Evolutionary conservation across 2,113 vertebrate species (phyloP).

Genomic region (Nerophis lumbriciformis): DNA sequence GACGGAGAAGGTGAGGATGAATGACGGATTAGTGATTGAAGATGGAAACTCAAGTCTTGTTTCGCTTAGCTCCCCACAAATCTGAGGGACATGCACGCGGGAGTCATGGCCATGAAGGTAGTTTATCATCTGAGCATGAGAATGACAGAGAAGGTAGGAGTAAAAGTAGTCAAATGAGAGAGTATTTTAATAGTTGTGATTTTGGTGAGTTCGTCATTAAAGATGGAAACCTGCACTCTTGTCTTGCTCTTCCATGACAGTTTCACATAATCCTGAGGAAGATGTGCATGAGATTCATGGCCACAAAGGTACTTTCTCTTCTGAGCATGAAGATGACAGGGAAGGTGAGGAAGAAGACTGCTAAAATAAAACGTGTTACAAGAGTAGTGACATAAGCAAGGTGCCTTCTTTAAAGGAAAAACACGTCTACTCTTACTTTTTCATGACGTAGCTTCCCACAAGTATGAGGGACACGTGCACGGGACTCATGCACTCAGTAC

Average conservation of each 20-base stretch:
- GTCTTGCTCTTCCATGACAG: no score
- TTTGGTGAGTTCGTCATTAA: not conserved
- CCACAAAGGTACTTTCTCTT: no score
- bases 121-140: not conserved
- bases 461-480: no score
- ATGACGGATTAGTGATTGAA: no score
- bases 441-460: no score
- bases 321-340: no score
- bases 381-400: not conserved
- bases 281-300: no score
- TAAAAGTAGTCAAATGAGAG: not conserved
- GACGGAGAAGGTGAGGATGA: not conserved
- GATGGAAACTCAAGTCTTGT: not conserved
- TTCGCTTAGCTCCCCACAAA: slow-evolving; percentile 1
- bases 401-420: not conserved
- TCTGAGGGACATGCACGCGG: not conserved
- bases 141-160: not conserved
- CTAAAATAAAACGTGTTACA: no score
- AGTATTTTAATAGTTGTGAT: not conserved
- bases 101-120: not conserved
- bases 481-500: no score
- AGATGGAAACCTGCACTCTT: not conserved
- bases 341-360: not conserved
- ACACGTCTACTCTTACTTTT: no score
- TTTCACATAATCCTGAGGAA: no score